These are phyloP conservation scores for Lacerta bilineata DNA, from an alignment of 2,797 vertebrate species.

Conservation along the genomic window DNA sequence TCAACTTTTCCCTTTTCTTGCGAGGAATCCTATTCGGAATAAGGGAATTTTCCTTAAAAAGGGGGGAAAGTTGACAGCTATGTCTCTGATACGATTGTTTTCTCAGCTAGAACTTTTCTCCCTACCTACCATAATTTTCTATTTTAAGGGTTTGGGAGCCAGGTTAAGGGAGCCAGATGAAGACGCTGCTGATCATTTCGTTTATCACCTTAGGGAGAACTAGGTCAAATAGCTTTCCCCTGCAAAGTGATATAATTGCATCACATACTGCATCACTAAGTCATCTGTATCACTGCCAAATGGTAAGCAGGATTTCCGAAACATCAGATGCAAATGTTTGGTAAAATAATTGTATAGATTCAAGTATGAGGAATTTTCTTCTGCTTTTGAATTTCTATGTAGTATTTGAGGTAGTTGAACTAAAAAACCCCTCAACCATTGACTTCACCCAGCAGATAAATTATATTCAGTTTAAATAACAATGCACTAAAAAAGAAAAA, in stretches of 20 bases:
- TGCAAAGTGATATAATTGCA: neutral
- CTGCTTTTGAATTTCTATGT: neutral
- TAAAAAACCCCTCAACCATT: neutral
- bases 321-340: neutral
- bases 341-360: neutral
- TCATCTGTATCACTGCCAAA: neutral
- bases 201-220: neutral
- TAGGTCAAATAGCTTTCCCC: neutral
- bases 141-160: neutral
- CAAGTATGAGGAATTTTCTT: constrained; percentile 43
- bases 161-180: neutral
- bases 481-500: neutral
- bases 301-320: neutral
- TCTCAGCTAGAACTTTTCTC: neutral
- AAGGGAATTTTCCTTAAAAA: no score
- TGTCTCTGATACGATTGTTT: no score
- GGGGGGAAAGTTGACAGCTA: no score
- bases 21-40: no score
- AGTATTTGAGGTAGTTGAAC: neutral
- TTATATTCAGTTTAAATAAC: constrained; percentile 51
- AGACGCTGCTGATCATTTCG: neutral
- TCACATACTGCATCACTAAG: neutral
- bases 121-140: neutral
- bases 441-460: neutral
- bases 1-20: no score